Evolutionary conservation across 2,888 invertebrate genomes (phyloP).

Genomic region (Drosophila picticornis): DNA sequence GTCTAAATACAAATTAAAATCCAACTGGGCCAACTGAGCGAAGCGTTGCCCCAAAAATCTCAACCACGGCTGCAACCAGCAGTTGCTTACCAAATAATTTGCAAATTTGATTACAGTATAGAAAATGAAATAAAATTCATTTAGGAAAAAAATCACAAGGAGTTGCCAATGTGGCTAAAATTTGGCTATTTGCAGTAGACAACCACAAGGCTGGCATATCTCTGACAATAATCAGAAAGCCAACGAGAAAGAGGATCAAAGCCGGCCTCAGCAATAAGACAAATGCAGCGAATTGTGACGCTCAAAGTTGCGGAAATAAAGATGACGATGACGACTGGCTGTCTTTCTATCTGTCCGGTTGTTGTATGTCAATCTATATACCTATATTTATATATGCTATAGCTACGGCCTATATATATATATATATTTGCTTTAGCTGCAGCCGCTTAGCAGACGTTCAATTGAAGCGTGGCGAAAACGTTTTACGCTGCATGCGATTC

Average conservation of each 20-base stretch:
- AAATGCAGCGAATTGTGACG: conserved; percentile 73
- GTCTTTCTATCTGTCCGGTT: conserved; percentile 20
- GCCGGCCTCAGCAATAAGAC: neutral
- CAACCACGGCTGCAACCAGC: conserved; percentile 12
- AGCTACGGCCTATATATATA: conserved; percentile 10
- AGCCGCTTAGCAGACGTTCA: conserved; percentile 44
- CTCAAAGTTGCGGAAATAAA: conserved; percentile 41
- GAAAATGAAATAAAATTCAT: conserved; percentile 1
- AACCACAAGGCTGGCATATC: conserved; percentile 21
- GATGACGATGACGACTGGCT: conserved; percentile 33
- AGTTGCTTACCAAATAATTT: conserved; percentile 63
- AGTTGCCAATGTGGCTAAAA: conserved; percentile 26
- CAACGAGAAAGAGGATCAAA: conserved; percentile 25
- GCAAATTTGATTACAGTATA: conserved; percentile 64
- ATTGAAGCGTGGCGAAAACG: conserved; percentile 78
- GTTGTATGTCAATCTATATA: conserved; percentile 11
- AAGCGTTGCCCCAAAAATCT: conserved; percentile 30
- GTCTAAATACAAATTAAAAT: conserved; percentile 73
- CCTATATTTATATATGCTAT: neutral
- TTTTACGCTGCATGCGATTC: conserved; percentile 63
- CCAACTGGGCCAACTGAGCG: conserved; percentile 37
- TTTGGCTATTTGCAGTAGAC: conserved; percentile 22
- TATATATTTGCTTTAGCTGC: conserved; percentile 4
- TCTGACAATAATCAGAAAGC: conserved; percentile 33
- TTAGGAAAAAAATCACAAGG: conserved; percentile 24